Conservation (phyloP, 1,140 invertebrate species). For the Penaeus vannamei region DNA sequence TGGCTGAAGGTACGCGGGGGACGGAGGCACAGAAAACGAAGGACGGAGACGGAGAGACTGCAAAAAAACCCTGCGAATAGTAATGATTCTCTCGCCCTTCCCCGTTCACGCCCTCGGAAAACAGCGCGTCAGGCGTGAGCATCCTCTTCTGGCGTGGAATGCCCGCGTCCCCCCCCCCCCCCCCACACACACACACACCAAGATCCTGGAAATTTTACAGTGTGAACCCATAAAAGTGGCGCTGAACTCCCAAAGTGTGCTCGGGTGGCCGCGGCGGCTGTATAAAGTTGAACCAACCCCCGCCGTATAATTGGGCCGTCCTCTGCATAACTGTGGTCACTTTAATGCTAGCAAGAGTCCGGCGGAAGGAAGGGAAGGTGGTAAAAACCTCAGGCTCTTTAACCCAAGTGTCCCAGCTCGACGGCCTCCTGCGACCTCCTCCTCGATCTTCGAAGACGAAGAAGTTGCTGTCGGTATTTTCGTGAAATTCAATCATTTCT, state of each 20-base stretch:
- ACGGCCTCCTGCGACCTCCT: too few relatives aligned
- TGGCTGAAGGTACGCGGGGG: not conserved
- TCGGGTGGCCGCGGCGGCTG: slow-evolving; percentile 1
- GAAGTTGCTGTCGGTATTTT: too few relatives aligned
- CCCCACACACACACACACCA: not conserved
- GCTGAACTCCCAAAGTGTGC: not conserved
- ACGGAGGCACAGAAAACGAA: not conserved
- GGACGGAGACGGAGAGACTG: not conserved
- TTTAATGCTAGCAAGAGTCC: too few relatives aligned
- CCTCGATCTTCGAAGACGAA: too few relatives aligned
- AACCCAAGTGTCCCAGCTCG: too few relatives aligned
- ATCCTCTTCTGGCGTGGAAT: not conserved
- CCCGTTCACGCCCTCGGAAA: too few relatives aligned
- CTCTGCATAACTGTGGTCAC: not conserved
- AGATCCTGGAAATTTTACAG: not conserved
- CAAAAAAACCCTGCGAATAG: too few relatives aligned
- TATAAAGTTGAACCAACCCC: slow-evolving; percentile 8
- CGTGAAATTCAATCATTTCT: too few relatives aligned
- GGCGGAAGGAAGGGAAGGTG: too few relatives aligned
- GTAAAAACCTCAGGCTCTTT: too few relatives aligned
- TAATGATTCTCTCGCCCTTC: too few relatives aligned
- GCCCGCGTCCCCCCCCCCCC: not conserved
- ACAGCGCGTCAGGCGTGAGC: too few relatives aligned
- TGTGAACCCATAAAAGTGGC: slow-evolving; percentile 18
- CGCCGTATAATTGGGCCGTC: slow-evolving; percentile 5